Conservation (phyloP, 2,113 vertebrate species). For the Tinamus guttatus region DNA sequence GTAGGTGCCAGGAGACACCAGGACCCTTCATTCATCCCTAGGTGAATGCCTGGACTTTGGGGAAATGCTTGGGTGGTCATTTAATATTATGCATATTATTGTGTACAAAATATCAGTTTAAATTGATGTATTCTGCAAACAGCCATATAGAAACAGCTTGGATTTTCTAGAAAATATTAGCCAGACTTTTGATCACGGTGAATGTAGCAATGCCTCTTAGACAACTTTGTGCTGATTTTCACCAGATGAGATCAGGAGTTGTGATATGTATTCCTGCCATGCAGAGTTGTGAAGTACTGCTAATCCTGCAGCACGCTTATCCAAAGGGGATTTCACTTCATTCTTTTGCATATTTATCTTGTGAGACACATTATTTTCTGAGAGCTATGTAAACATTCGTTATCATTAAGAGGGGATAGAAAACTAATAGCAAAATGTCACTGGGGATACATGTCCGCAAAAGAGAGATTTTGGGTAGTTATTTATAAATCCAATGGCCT, state of each 20-base stretch:
- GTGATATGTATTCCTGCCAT: background rate
- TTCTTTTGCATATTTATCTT: background rate
- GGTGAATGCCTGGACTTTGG: background rate
- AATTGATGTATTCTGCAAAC: background rate
- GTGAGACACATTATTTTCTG: background rate
- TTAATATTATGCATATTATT: background rate
- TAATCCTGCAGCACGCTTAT: background rate
- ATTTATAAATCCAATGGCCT: fast-evolving
- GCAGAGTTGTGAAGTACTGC: background rate
- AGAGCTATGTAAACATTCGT: background rate
- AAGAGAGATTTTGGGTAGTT: background rate
- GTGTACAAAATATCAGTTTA: background rate
- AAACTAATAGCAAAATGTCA: background rate
- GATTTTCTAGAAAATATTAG: background rate
- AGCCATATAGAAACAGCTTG: background rate
- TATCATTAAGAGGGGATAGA: background rate
- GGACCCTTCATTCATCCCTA: background rate
- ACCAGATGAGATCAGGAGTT: background rate
- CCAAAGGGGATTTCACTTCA: background rate
- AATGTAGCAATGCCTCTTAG: background rate
- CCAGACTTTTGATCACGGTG: background rate
- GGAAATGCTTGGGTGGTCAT: background rate
- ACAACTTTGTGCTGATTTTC: fast-evolving
- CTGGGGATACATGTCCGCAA: background rate
- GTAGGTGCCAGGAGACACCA: background rate